A percentile compares a stretch with the other conserved stretches of the same genome.
Conservation (phyloP, 2,888 invertebrate species). For the Pocota personata region DNA sequence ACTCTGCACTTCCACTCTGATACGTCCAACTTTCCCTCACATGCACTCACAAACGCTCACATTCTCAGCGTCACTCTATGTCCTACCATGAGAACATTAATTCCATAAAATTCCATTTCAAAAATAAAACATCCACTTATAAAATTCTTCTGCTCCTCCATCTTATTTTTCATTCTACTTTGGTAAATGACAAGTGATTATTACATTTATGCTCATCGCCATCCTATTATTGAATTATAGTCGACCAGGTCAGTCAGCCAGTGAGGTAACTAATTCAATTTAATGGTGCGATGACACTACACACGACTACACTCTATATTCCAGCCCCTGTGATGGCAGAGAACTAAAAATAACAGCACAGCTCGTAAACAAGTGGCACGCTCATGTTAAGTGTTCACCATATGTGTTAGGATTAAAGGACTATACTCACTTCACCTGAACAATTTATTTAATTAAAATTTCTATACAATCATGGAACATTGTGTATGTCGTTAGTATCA, state of each 20-base stretch:
- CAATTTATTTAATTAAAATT: conserved; percentile 59
- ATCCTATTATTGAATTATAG: conserved; percentile 45
- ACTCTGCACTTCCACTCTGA: not conserved
- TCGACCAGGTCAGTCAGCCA: conserved; percentile 9
- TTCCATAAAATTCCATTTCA: not conserved
- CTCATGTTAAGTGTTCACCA: not conserved
- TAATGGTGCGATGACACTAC: conserved; percentile 47
- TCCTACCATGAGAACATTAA: too few species aligned
- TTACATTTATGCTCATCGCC: conserved; percentile 24
- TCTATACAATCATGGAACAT: not conserved
- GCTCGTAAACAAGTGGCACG: not conserved
- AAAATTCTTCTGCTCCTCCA: not conserved
- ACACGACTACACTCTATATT: not conserved
- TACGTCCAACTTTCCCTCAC: not conserved
- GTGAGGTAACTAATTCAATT: conserved; percentile 61
- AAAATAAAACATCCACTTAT: conserved; percentile 14
- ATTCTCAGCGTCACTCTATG: too few species aligned
- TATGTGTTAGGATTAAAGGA: conserved; percentile 2
- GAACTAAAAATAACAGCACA: not conserved
- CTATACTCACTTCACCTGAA: conserved; percentile 42
- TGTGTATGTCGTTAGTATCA: not conserved
- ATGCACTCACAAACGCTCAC: too few species aligned
- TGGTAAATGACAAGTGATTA: conserved; percentile 26
- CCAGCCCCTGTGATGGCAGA: not conserved
- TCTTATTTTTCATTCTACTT: not conserved